These are phyloP conservation scores for Eurypyga helias DNA, from an alignment of 2,113 vertebrate species.

Conservation along the genomic window DNA sequence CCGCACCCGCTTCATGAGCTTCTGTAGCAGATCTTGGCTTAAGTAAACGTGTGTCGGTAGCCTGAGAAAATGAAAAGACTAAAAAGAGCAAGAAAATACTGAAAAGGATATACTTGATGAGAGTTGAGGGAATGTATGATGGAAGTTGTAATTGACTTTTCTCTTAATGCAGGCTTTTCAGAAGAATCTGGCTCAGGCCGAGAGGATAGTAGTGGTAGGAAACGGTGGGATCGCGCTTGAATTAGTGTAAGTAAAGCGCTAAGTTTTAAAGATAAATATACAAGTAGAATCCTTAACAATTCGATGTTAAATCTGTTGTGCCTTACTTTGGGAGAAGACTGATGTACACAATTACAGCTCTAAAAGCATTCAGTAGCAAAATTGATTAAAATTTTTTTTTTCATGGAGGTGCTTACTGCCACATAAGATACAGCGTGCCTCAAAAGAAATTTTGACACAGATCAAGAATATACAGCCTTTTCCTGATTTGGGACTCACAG, in stretches of 20 bases:
- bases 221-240: conserved; percentile 98
- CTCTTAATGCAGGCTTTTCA: conserved; percentile 87
- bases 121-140: neutral
- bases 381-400: neutral
- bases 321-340: neutral
- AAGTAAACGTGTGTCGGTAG: neutral
- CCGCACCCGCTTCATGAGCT: neutral
- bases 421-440: neutral
- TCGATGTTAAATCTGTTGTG: neutral
- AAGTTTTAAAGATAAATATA: neutral
- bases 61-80: neutral
- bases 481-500: neutral
- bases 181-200: conserved; percentile 85
- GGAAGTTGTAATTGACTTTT: neutral
- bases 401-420: neutral
- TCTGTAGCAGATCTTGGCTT: neutral
- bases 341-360: neutral
- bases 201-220: conserved; percentile 89
- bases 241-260: conserved; percentile 86
- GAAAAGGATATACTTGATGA: neutral
- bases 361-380: neutral
- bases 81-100: neutral
- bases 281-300: neutral
- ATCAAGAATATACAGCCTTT: neutral
- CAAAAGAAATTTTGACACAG: neutral